Base-by-base conservation (phyloP, 2,113 vertebrate genomes). In the Dunckerocampus dactyliophorus region DNA sequence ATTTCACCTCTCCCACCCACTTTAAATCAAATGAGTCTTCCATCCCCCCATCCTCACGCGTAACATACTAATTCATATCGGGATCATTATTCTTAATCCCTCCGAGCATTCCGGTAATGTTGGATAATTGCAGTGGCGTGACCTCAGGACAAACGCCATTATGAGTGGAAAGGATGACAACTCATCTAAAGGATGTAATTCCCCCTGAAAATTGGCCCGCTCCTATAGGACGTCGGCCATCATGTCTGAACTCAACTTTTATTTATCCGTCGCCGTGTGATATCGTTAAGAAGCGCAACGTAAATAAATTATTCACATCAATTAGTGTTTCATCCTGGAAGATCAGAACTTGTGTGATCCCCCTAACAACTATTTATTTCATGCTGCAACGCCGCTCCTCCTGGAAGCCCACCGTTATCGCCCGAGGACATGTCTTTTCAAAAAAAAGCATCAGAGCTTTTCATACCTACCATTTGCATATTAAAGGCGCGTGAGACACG, bases 281-380 rank as follows among this genome's bases (percentile, higher is more conserved):
- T 86, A 83, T 92, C 75, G 91, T 86, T 82, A 87, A 88, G 86
- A 89, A 85, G 89, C 84, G 83, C 82, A 83, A 83, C 74, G 87
- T 78, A 80, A 82, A 90, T 89, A 89, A 84, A 90, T 88, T 88
- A 90, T 88, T 91, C 85, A 92, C 89, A 72, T 87, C 89, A 91
- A 89, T 88, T 90, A 88, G 88, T 88, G 92, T 93, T 93, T 95
- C 91, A 95, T 95, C 93, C 95, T 92, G 85, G 87, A 88, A 92
- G 91, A 93, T 89, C 83, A 74, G 87, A 90, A 90, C 91, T 92
- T 90, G 92, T 94, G 89, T 94, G 93, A 95, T 95, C 89, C 82
- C 88, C 90, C 93, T 91, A 93, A 95, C 93, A 95, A 93, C 92
- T 93, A 93, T 95, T 94, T 94, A 93, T 94, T 97, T 94, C 92